A percentile compares a stretch with the other conserved stretches of the same genome.
Evolutionary conservation across 2,888 invertebrate genomes (phyloP).

Genomic region (Adelognathus sp.): DNA sequence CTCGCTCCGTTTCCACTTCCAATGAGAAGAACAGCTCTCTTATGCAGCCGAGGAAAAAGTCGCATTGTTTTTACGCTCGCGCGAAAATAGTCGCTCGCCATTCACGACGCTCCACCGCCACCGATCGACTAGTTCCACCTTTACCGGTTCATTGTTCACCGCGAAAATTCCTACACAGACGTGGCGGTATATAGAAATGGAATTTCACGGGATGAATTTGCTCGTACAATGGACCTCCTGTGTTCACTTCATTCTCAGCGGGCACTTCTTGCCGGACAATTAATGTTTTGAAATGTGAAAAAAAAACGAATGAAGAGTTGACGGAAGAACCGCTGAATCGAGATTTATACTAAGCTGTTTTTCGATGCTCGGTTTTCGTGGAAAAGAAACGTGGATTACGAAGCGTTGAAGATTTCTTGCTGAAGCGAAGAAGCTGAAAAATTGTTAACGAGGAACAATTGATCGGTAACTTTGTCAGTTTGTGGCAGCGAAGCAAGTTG

Average conservation of each 20-base stretch:
- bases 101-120: conserved; percentile 13
- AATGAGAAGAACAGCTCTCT: conserved; percentile 38
- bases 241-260: conserved; percentile 40
- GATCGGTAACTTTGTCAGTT: too few relatives aligned
- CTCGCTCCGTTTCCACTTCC: too few relatives aligned
- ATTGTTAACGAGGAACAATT: too few relatives aligned
- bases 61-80: conserved; percentile 63
- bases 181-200: conserved; percentile 15
- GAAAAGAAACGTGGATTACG: background rate
- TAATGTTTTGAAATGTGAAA: conserved; percentile 7
- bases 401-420: too few relatives aligned
- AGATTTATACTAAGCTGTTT: background rate
- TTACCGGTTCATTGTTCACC: conserved; percentile 55
- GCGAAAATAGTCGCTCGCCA: conserved; percentile 55
- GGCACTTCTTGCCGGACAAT: conserved; percentile 13
- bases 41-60: conserved; percentile 58
- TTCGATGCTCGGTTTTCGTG: too few relatives aligned
- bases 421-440: too few relatives aligned
- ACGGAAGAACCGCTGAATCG: background rate
- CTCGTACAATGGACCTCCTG: conserved; percentile 21
- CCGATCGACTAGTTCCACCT: conserved; percentile 60
- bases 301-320: background rate
- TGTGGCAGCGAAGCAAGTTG: too few relatives aligned
- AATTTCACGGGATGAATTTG: conserved; percentile 43
- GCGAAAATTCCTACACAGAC: conserved; percentile 46